phyloP scores from a whole-genome alignment of 1,140 invertebrate genomes.

The Drosophila simulans region DNA sequence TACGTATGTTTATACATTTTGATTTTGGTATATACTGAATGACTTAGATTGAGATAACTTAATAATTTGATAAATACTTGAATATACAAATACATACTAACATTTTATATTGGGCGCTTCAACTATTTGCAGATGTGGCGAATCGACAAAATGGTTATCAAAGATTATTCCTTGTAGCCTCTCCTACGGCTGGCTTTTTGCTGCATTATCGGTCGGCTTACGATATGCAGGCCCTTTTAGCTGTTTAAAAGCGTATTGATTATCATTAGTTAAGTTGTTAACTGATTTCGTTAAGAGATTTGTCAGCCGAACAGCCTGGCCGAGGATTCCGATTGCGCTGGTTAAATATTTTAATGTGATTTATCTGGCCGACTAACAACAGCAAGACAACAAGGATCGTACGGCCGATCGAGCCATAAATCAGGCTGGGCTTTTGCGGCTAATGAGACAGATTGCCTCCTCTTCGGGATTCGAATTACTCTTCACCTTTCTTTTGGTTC shows the following conservation, averaged over 20 bases:
- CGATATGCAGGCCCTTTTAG: slow-evolving; percentile 36
- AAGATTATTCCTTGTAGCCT: slow-evolving; percentile 57
- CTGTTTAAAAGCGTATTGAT: slow-evolving; percentile 72
- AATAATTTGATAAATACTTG: no score
- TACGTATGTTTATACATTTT: no score
- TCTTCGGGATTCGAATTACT: slow-evolving; percentile 6
- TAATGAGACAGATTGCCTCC: slow-evolving; percentile 75
- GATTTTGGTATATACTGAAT: no score
- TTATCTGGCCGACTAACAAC: slow-evolving; percentile 61
- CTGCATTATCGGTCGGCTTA: slow-evolving; percentile 36
- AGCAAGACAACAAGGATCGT: slow-evolving; percentile 14
- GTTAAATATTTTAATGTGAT: slow-evolving; percentile 80
- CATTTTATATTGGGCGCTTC: slow-evolving; percentile 30
- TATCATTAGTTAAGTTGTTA: slow-evolving; percentile 83
- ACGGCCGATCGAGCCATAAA: slow-evolving; percentile 54
- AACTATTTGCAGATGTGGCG: slow-evolving; percentile 58
- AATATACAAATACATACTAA: neutral
- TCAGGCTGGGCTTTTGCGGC: slow-evolving; percentile 64
- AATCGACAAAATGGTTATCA: slow-evolving; percentile 70
- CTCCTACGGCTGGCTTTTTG: neutral
- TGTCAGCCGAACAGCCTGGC: slow-evolving; percentile 57
- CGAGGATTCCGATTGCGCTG: slow-evolving; percentile 20
- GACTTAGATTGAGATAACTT: no score
- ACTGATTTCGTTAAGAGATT: slow-evolving; percentile 79
- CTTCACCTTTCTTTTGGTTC: neutral